Evolutionary conservation across 2,797 vertebrate species (phyloP), one percentile per base, ranked within the genome.

Genomic region (Pangasius mekongensis): DNA sequence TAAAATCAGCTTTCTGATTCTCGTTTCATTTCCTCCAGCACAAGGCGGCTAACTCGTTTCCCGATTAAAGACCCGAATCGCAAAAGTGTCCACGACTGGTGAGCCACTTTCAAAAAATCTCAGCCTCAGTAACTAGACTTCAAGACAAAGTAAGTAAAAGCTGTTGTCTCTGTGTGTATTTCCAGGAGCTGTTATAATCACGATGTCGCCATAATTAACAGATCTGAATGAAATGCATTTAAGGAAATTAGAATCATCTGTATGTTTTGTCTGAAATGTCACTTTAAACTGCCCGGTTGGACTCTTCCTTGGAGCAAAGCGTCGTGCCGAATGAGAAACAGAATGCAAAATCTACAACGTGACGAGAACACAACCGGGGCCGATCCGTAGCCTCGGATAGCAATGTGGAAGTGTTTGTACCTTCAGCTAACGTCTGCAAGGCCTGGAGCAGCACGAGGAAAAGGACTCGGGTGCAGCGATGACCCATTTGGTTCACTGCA

Each of bases 401-500:
- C 16, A 0, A 1, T 0, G 49, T 93, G 36, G 8, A 52, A 60
- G 52, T 1, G 92, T 93, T 91, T 92, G 92, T 94, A 93, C 92
- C 95, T 93, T 96, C 95, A 56, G 96, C 94, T 64, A 93, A 92
- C 73, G 92, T 90, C 90, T 81, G 93, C 90, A 93, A 90, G 83
- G 87, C 90, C 91, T 94, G 94, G 93, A 96, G 93, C 91, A 94
- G 85, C 90, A 96, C 92, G 89, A 96, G 92, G 89, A 96, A 91
- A 60, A 96, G 92, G 92, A 95, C 86, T 85, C 87, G 94, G 92
- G 95, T 90, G 56, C 94, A 87, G 91, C 94, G 93, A 87, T 89
- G 90, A 94, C 92, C 96, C 96, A 97, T 94, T 91, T 96, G 95
- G 92, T 94, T 95, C 94, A 94, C 94, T 94, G 94, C 95, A 92